Base-by-base conservation (phyloP, 2,888 invertebrate species). In the Lasioglossum villosulum region DNA sequence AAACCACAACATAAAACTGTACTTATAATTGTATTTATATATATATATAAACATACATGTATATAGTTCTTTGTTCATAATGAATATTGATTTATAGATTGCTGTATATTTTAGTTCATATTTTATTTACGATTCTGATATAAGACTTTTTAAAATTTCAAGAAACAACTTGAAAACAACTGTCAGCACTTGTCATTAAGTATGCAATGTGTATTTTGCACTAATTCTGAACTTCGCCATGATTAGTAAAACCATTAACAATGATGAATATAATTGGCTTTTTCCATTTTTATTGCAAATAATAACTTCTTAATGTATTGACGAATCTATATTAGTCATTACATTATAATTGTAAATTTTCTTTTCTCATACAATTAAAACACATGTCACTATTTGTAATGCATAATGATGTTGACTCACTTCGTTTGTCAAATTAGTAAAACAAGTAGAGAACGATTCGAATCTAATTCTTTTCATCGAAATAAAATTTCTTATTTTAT, bases 1-100 rank as follows among this genome's bases (percentile, higher is more conserved):
- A 52, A 71, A 34, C 37, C 63, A 5, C 27, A 37, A 66, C 72
- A 82, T 83, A 75, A 75, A 82, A 42, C 10, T 48, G 10, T 52
- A 66, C 23, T 42, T 80, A 23, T 16, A 71, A 81, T 68, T 23
- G 23, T 37, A 68, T 4, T 34, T 23, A 23, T 37, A 37, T 37
- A 68, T 4, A 66, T 23, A 23, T 37, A 10, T 23, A 68, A 1
- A 19, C 45, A 45, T 23, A n/a, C 14, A 0, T n/a, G 48, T 19
- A 39, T 56, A 19, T 23, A 82, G 52, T 23, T 73, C 30, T 48
- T 48, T 1, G 3, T 59, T 27, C 12, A 34, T n/a, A 68, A 30
- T 6, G 63, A 63, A 59, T 27, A 59, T 23, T 27, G 27, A 30
- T 23, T 10, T 66, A 34, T 37, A 37, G 19, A 23, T 34, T 52